Conservation (phyloP, 1,140 invertebrate species). For the Melanaphis sacchari region DNA sequence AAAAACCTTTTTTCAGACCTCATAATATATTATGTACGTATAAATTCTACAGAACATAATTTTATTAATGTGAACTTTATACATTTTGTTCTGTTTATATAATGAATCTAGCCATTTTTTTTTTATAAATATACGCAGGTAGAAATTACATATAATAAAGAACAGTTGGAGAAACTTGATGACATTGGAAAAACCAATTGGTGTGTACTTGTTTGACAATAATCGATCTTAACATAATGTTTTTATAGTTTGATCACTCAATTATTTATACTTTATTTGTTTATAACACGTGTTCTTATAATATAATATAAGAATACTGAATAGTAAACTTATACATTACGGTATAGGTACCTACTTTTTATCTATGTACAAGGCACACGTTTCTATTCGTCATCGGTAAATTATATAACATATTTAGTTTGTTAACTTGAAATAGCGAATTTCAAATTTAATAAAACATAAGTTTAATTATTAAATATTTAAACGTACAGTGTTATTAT, state of each 20-base stretch:
- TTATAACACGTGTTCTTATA: neutral
- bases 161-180: slow-evolving; percentile 13
- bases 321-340: neutral
- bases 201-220: neutral
- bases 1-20: neutral
- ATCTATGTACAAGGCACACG: neutral
- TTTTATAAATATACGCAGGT: neutral
- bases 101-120: neutral
- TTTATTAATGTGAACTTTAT: neutral
- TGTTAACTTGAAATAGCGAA: neutral
- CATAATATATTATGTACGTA: neutral
- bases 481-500: neutral
- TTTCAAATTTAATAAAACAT: neutral
- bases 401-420: neutral
- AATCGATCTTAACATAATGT: neutral
- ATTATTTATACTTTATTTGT: neutral
- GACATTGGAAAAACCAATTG: slow-evolving; percentile 34
- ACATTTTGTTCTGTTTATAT: neutral
- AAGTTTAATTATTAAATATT: neutral
- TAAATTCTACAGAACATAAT: neutral
- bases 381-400: neutral
- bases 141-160: neutral
- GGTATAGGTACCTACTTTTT: neutral
- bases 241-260: neutral
- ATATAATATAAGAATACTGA: neutral